Base-by-base conservation (phyloP, 2,888 invertebrate genomes). In the Laspeyria flexula region DNA sequence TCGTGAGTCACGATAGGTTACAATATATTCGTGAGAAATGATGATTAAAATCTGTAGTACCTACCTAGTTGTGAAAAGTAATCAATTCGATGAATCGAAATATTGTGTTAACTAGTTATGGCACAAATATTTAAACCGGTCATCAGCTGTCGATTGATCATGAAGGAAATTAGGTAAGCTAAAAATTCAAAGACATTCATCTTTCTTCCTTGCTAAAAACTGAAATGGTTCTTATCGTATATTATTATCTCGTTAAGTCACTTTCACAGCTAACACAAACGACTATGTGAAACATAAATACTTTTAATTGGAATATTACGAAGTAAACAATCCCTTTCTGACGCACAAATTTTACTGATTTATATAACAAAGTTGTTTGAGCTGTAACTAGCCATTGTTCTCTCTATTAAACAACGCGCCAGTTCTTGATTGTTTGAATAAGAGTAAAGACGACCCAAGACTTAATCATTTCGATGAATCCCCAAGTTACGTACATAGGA, bases 371-470 rank as follows among this genome's bases (percentile, higher is more conserved):
- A 66, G 53, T 59, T 62, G 59, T 68, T 55, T 31, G 51, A 56
- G 48, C 60, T 62, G 59, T 64, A 64, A 65, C 67, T 57, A 62
- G 52, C 62, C 43, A 71, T 71, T 73, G 75, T 75, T 66, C 52
- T 55, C 47, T 48, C 40, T 43, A 57, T 71, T 60, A 55, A 68
- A 57, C 62, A 53, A 65, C 41, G 41, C 31, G 42, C 48, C 44
- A 49, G 54, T 57, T 48, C 67, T 58, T 59, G 63, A 66, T 70
- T 68, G 64, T 71, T 67, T 63, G 54, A 55, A 60, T 50, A 50
- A 60, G 52, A 46, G 44, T 45, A 38, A 56, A 55, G 55, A 49
- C 50, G 48, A 31, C 43, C 38, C 53, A n/a, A 51, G 56, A 62
- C 63, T 54, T 55, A 61, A 62, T 49, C 65, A 61, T 70, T 73